Evolutionary conservation across 2,113 vertebrate genomes (phyloP), one percentile per base, ranked within the genome.

Genomic region (Indicator indicator): DNA sequence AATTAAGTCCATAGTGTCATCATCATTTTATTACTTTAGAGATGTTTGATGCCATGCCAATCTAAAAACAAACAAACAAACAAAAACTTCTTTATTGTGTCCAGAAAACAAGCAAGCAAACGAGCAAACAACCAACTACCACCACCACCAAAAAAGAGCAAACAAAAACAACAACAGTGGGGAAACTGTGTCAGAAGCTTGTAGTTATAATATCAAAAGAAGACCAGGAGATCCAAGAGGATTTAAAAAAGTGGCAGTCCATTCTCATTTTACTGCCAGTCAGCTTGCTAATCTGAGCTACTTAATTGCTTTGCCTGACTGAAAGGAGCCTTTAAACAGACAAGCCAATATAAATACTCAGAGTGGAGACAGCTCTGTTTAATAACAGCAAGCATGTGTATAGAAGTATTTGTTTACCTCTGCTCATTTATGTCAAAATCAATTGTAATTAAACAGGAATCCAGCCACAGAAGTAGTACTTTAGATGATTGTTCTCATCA

Each of bases 381-480:
- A 94, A 97, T 97, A 97, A 95, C 88, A 93, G 65, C 84, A 90
- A 90, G 83, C 82, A 91, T 96, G 89, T 83, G 69, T 81, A 89
- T 79, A 94, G 89, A 92, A 95, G 76, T 94, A 82, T 97, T 97
- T 98, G 94, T 97, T 96, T 97, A 95, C 83, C 74, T 92, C 88
- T 78, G 52, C 89, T 96, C 94, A 92, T 96, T 97, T 97, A 96
- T 96, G 93, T 96, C 94, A 97, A 95, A 97, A 96, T 97, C 97
- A 96, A 97, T 97, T 94, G 93, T 95, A 96, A 97, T 97, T 97
- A 97, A 97, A 80, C 88, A 94, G 91, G 84, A 95, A 95, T 95
- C 60, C 84, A 80, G 19, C 78, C 59, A 93, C 80, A 96, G 72
- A 77, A 95, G 82, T 70, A 95, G 78, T 75, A 67, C 90, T 96